Conservation (phyloP, 2,888 invertebrate genomes). For the Copidosoma aretas region DNA sequence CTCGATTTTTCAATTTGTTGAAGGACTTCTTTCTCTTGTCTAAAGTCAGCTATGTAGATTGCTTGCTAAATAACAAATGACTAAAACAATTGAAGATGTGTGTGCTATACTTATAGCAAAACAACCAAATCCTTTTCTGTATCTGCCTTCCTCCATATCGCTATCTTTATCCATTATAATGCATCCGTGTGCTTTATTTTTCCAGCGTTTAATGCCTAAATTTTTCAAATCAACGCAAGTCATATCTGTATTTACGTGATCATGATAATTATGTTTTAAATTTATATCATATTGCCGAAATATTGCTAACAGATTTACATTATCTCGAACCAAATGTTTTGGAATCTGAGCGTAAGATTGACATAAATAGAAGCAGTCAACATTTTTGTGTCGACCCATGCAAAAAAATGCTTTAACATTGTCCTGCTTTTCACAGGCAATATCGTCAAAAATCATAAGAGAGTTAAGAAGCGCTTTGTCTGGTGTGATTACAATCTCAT, state of each 20-base stretch:
- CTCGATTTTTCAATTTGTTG: no score
- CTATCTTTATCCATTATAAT: constrained; percentile 51
- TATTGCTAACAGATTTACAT: constrained; percentile 53
- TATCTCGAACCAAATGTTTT: constrained; percentile 46
- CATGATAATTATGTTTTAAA: constrained; percentile 50
- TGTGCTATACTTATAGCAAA: constrained; percentile 26
- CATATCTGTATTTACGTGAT: constrained; percentile 43
- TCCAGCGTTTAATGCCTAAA: constrained; percentile 52
- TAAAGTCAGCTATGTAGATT: not conserved
- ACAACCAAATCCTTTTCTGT: constrained; percentile 50
- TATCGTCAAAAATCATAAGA: constrained; percentile 60
- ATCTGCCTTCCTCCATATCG: constrained; percentile 47
- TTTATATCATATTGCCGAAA: constrained; percentile 57
- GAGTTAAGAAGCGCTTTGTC: constrained; percentile 2
- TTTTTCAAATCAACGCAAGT: constrained; percentile 46
- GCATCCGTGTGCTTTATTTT: constrained; percentile 47
- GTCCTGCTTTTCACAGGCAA: constrained; percentile 49
- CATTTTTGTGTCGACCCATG: constrained; percentile 43
- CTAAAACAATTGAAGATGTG: not conserved
- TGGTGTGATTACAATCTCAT: constrained; percentile 27
- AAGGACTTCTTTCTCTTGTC: not conserved
- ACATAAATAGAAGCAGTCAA: constrained; percentile 51
- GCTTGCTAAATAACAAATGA: not conserved
- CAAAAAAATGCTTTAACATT: constrained; percentile 40
- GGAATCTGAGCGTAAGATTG: constrained; percentile 6